phyloP scores from a whole-genome alignment of 2,113 vertebrate species.

The Ciconia boyciana region DNA sequence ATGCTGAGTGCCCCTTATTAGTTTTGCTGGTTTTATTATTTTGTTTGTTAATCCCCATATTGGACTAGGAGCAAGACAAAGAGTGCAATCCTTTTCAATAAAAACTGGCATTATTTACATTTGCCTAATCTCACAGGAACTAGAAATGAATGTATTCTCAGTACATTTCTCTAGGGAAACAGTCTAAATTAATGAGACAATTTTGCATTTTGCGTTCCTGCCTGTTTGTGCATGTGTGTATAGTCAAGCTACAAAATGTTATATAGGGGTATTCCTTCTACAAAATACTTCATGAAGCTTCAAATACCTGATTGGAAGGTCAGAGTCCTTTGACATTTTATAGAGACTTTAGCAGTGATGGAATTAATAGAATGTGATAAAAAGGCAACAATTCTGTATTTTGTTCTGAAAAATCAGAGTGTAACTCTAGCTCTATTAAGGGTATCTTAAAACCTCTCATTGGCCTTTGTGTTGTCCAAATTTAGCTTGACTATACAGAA shows the following conservation, averaged over 20 bases:
- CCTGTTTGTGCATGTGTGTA: background rate
- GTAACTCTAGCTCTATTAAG: background rate
- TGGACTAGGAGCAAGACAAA: background rate
- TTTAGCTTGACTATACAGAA: background rate
- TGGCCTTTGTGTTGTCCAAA: background rate
- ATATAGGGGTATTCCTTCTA: background rate
- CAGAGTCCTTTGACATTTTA: background rate
- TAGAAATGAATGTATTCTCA: background rate
- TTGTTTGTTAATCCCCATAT: background rate
- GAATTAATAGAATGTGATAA: background rate
- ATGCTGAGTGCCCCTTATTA: background rate
- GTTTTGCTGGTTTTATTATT: background rate
- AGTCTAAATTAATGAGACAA: background rate
- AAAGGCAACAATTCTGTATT: background rate
- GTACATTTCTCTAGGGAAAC: background rate
- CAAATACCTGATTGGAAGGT: background rate
- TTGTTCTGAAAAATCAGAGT: background rate
- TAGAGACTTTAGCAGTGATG: background rate
- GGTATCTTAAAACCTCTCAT: background rate
- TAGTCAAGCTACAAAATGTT: background rate
- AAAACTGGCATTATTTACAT: slow-evolving; percentile 28
- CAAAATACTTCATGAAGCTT: background rate
- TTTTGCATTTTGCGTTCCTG: background rate
- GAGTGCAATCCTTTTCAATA: background rate
- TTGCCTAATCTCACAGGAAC: background rate